phyloP scores from a whole-genome alignment of 2,797 vertebrate genomes.

The Emydoidea blandingii region DNA sequence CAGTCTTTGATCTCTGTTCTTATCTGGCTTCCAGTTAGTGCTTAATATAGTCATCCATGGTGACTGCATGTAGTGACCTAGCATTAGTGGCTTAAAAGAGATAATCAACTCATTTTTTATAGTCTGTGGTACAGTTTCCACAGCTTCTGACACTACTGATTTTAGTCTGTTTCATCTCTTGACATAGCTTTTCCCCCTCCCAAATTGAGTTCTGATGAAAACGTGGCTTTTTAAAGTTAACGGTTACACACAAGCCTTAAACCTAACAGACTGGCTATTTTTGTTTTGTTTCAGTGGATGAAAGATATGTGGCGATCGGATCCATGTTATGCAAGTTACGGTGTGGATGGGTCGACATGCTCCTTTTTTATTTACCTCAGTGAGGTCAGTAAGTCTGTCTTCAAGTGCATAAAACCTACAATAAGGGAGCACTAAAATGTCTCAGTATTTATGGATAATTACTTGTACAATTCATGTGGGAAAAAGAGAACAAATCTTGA shows the following conservation, averaged over 20 bases:
- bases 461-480: neutral
- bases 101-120: neutral
- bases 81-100: accelerated
- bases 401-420: neutral
- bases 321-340: constrained; percentile 93
- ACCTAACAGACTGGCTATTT: neutral
- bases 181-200: neutral
- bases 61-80: neutral
- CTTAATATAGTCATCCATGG: neutral
- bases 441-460: neutral
- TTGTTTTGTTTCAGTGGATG: constrained; percentile 92
- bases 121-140: neutral
- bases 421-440: neutral
- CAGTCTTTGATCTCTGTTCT: constrained; percentile 18
- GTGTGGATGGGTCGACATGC: constrained; percentile 98
- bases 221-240: neutral
- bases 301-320: constrained; percentile 99
- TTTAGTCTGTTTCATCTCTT: neutral
- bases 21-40: neutral
- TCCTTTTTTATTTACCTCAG: constrained; percentile 99
- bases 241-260: neutral
- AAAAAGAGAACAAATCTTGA: neutral
- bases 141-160: neutral
- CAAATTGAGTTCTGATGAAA: neutral
- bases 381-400: constrained; percentile 87